Evolutionary conservation across 2,888 invertebrate species (phyloP).

Genomic region (Orchesellides sinensis): DNA sequence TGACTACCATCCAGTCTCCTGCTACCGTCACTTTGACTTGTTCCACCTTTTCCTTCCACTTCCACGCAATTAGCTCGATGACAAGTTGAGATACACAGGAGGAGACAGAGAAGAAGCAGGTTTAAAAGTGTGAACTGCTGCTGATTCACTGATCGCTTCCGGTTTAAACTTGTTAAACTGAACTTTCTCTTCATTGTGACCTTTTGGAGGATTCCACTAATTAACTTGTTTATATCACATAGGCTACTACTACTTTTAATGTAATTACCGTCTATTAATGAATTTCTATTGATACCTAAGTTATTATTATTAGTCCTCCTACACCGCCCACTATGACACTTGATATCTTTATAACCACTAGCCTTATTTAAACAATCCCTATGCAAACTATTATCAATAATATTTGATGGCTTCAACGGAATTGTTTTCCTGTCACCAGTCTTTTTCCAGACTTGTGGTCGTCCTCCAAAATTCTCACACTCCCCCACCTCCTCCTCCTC

Average conservation of each 20-base stretch:
- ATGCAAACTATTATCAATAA: too few relatives aligned
- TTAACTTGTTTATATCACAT: slow-evolving; percentile 53
- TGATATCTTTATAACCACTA: not conserved
- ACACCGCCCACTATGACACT: not conserved
- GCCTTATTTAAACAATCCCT: too few relatives aligned
- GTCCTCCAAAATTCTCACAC: too few relatives aligned
- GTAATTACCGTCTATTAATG: slow-evolving; percentile 22
- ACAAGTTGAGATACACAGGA: slow-evolving; percentile 29
- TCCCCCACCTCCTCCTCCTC: too few relatives aligned
- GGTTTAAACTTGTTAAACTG: not conserved
- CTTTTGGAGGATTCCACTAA: slow-evolving; percentile 3
- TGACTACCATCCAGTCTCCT: not conserved
- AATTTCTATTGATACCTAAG: not conserved
- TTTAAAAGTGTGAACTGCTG: slow-evolving; percentile 49
- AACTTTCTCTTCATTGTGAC: not conserved
- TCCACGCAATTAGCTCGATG: slow-evolving; percentile 53
- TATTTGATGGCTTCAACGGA: too few relatives aligned
- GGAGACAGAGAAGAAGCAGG: slow-evolving; percentile 27
- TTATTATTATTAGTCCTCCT: slow-evolving; percentile 23
- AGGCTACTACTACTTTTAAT: slow-evolving; percentile 15
- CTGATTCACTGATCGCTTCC: not conserved
- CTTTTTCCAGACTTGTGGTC: too few relatives aligned
- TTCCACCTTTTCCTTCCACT: slow-evolving; percentile 28
- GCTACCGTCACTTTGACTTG: not conserved
- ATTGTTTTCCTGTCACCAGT: too few relatives aligned